Conservation (phyloP, 2,888 invertebrate genomes). For the Tenthredo scrophulariae region DNA sequence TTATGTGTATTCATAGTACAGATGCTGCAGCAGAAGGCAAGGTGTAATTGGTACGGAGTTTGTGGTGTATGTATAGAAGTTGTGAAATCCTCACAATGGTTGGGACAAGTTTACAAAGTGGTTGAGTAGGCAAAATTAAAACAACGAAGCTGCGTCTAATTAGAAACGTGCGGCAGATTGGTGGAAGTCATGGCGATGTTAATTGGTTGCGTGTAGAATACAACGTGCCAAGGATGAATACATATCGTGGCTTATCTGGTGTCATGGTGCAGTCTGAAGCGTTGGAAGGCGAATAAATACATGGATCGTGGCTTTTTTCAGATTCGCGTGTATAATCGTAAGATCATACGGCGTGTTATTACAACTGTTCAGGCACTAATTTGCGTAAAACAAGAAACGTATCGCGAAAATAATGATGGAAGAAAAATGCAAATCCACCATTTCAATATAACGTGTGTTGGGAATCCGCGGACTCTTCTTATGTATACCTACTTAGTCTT, state of each 20-base stretch:
- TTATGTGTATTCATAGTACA: not conserved
- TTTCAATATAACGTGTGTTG: not conserved
- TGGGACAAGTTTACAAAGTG: constrained; percentile 28
- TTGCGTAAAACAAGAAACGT: constrained; percentile 13
- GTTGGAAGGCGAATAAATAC: not conserved
- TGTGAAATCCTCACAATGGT: constrained; percentile 19
- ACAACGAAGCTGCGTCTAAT: constrained; percentile 33
- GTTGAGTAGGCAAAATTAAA: constrained; percentile 37
- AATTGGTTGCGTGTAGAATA: constrained; percentile 19
- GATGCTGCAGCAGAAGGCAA: not conserved
- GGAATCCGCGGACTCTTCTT: not conserved
- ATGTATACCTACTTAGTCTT: not conserved
- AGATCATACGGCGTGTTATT: not conserved
- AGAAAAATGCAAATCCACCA: constrained; percentile 15
- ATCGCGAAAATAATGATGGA: constrained; percentile 7
- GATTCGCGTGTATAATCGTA: not conserved
- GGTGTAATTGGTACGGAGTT: constrained; percentile 16
- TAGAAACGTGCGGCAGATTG: constrained; percentile 21
- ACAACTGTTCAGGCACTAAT: constrained; percentile 11
- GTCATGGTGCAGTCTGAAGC: not conserved
- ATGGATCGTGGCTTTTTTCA: not conserved
- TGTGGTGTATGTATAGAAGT: not conserved
- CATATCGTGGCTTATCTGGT: not conserved
- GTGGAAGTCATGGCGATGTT: not conserved
- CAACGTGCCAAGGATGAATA: not conserved